Evolutionary conservation across 2,797 vertebrate genomes (phyloP).

Genomic region (Chrosomus eos): DNA sequence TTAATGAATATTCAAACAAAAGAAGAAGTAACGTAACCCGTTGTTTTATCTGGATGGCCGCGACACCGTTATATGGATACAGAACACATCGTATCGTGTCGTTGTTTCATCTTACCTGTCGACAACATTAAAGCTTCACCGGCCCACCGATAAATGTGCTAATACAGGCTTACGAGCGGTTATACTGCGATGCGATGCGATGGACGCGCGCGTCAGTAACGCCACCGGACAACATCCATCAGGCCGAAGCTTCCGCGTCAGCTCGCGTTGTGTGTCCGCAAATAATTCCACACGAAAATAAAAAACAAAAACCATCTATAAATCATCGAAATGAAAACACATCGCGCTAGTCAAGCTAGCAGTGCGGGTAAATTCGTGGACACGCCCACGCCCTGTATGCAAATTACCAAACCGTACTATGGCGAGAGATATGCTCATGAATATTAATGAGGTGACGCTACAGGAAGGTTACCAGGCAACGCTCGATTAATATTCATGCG

Average conservation of each 20-base stretch:
- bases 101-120: conserved; percentile 52
- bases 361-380: neutral
- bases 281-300: neutral
- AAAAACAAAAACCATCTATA: neutral
- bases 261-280: neutral
- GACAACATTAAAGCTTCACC: conserved; percentile 59
- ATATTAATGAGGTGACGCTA: conserved; percentile 12
- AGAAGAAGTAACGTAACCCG: neutral
- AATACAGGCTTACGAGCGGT: conserved; percentile 7
- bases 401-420: neutral
- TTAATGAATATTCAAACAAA: neutral
- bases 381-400: conserved; percentile 25
- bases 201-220: conserved; percentile 27
- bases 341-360: conserved; percentile 52
- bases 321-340: conserved; percentile 32
- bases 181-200: conserved; percentile 39
- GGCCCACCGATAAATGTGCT: conserved; percentile 14
- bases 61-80: neutral
- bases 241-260: neutral
- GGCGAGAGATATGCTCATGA: neutral
- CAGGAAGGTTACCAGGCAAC: conserved; percentile 6
- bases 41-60: neutral
- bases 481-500: neutral
- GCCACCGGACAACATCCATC: conserved; percentile 22
- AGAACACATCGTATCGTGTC: neutral